A percentile compares a stretch with the other conserved stretches of the same genome.
Evolutionary conservation across 2,113 vertebrate genomes (phyloP).

Genomic region (Arothron firmamentum): DNA sequence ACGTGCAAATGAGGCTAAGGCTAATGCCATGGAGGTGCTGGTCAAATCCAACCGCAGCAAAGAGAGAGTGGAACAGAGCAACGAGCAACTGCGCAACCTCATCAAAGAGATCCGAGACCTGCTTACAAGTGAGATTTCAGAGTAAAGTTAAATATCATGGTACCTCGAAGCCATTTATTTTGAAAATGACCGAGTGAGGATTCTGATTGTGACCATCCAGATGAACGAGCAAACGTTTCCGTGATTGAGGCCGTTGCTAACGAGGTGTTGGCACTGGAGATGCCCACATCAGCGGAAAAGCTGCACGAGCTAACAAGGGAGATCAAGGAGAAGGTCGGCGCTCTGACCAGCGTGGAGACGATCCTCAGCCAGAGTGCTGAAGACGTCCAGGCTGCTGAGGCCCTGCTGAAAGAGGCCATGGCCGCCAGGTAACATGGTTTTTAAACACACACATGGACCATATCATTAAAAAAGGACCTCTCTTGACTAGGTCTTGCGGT

Average conservation of each 20-base stretch:
- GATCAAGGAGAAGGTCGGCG: constrained; percentile 84
- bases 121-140: constrained; percentile 79
- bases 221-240: constrained; percentile 83
- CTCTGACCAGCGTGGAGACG: constrained; percentile 86
- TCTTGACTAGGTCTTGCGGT: too few relatives aligned
- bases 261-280: constrained; percentile 88
- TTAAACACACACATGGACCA: too few relatives aligned
- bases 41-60: constrained; percentile 87
- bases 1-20: constrained; percentile 87
- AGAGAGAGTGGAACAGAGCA: constrained; percentile 86
- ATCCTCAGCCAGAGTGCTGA: constrained; percentile 86
- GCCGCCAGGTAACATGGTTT: constrained; percentile 74
- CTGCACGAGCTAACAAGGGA: constrained; percentile 85
- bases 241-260: constrained; percentile 91
- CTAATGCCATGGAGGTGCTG: constrained; percentile 82
- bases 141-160: too few relatives aligned
- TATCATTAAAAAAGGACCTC: too few relatives aligned
- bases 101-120: constrained; percentile 94
- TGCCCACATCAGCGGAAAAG: constrained; percentile 85
- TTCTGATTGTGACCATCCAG: constrained; percentile 56
- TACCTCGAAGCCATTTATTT: too few relatives aligned
- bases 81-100: constrained; percentile 86
- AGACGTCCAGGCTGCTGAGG: constrained; percentile 82
- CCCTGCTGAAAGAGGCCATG: constrained; percentile 82
- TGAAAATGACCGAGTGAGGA: background rate